A percentile compares a stretch with the other conserved stretches of the same genome.
Evolutionary conservation across 2,113 vertebrate species (phyloP).

Genomic region (Sceloporus undulatus): DNA sequence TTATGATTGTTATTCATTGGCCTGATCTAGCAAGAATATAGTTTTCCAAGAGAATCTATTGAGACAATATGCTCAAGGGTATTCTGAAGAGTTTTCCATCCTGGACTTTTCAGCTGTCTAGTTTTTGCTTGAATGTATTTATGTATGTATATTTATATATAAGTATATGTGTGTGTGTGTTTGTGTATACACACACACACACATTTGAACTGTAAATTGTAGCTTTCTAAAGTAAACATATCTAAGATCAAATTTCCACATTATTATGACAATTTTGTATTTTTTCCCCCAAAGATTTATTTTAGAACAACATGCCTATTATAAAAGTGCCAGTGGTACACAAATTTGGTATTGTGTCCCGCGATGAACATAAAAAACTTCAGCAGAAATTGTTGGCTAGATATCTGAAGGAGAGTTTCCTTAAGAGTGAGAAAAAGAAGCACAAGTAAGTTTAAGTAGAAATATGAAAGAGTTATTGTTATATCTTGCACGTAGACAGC

Average conservation of each 20-base stretch:
- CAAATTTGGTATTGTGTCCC: slow-evolving; percentile 56
- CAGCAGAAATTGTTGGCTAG: slow-evolving; percentile 46
- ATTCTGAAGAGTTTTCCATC: neutral
- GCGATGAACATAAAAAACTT: slow-evolving; percentile 41
- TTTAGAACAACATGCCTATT: slow-evolving; percentile 42
- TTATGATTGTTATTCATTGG: slow-evolving; percentile 13
- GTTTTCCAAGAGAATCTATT: neutral
- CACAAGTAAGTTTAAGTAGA: slow-evolving; percentile 49
- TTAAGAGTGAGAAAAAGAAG: slow-evolving; percentile 22
- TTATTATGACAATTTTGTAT: slow-evolving; percentile 27
- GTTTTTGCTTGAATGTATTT: neutral
- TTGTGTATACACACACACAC: neutral
- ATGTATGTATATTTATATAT: no score
- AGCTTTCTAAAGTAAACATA: neutral
- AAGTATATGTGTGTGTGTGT: no score
- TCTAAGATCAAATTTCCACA: neutral
- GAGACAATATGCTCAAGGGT: neutral
- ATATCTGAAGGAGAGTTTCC: slow-evolving; percentile 10
- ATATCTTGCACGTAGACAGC: neutral
- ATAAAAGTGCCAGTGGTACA: slow-evolving; percentile 52
- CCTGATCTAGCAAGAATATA: neutral
- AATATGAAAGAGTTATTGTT: neutral
- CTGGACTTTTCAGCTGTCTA: accelerated
- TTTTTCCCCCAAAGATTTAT: slow-evolving; percentile 27
- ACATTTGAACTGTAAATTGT: neutral